Percentiles rank a stretch among this genome's conserved stretches.
Evolutionary conservation across 2,113 vertebrate species (phyloP).

Genomic region (Corythornis cristatus): DNA sequence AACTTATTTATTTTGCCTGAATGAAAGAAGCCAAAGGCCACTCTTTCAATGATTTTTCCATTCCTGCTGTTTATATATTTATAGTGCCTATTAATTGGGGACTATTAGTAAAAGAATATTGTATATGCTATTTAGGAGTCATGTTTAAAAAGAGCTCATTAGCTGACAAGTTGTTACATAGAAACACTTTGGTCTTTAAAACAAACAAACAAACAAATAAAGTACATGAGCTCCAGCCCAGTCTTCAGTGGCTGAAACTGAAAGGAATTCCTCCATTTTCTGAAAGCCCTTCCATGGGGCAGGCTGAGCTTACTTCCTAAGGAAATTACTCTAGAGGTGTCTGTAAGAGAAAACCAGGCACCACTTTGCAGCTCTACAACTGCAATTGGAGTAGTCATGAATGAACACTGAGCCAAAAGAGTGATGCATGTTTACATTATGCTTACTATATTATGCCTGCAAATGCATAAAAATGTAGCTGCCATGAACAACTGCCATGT

Average conservation of each 20-base stretch:
- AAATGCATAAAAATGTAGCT: conserved; percentile 18
- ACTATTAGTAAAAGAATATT: conserved; percentile 40
- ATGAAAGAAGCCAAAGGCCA: conserved; percentile 34
- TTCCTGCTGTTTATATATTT: conserved; percentile 19
- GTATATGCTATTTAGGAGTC: background rate
- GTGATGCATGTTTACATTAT: conserved; percentile 68
- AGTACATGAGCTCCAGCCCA: background rate
- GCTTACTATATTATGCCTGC: conserved; percentile 64
- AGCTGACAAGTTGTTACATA: conserved; percentile 2
- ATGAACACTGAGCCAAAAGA: conserved; percentile 60
- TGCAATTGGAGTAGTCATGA: conserved; percentile 56
- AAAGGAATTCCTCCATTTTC: conserved; percentile 40
- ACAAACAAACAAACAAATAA: conserved; percentile 34
- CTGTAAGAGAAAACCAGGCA: conserved; percentile 74
- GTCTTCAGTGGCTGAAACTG: conserved; percentile 24
- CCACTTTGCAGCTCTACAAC: conserved; percentile 54
- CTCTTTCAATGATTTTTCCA: conserved; percentile 17
- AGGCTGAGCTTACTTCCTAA: conserved; percentile 79
- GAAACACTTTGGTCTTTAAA: conserved; percentile 7
- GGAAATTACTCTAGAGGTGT: conserved; percentile 74
- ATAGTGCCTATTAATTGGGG: conserved; percentile 8
- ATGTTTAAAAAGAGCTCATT: conserved; percentile 22
- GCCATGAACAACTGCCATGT: conserved; percentile 18
- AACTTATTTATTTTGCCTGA: conserved; percentile 13
- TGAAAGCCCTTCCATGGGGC: conserved; percentile 60